Evolutionary conservation across 2,113 vertebrate species (phyloP).

Genomic region (Sorex fumeus): DNA sequence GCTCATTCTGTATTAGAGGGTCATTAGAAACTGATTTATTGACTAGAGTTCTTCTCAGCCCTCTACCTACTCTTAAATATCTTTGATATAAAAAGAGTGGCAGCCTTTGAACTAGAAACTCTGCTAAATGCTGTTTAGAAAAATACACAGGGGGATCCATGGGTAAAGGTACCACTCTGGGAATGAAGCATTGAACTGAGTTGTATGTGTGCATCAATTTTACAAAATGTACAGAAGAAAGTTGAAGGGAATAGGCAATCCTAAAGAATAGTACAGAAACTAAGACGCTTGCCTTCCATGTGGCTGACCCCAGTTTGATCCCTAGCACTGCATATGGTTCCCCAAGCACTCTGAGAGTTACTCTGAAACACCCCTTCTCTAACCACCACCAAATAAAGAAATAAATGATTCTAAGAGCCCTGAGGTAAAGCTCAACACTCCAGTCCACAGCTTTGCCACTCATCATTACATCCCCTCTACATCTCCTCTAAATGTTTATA

Average conservation of each 20-base stretch:
- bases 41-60: not conserved
- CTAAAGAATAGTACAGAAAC: too few relatives aligned
- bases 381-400: too few relatives aligned
- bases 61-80: constrained; percentile 29
- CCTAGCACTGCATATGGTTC: too few relatives aligned
- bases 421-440: not conserved
- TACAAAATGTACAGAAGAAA: constrained; percentile 14
- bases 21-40: constrained; percentile 53
- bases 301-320: too few relatives aligned
- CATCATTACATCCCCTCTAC: not conserved
- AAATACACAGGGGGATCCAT: constrained; percentile 5
- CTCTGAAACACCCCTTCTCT: too few relatives aligned
- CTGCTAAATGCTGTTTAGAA: constrained; percentile 5
- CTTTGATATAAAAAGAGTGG: constrained; percentile 23
- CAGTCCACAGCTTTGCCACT: not conserved
- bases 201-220: constrained; percentile 19
- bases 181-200: constrained; percentile 44
- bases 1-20: not conserved
- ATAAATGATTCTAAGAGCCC: not conserved
- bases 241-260: not conserved
- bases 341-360: too few relatives aligned
- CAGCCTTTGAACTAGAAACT: constrained; percentile 11
- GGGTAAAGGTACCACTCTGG: not conserved
- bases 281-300: too few relatives aligned
- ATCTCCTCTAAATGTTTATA: not conserved